A percentile compares a stretch with the other conserved stretches of the same genome.
Conservation (phyloP, 2,888 invertebrate species). For the Andrena fulva region DNA sequence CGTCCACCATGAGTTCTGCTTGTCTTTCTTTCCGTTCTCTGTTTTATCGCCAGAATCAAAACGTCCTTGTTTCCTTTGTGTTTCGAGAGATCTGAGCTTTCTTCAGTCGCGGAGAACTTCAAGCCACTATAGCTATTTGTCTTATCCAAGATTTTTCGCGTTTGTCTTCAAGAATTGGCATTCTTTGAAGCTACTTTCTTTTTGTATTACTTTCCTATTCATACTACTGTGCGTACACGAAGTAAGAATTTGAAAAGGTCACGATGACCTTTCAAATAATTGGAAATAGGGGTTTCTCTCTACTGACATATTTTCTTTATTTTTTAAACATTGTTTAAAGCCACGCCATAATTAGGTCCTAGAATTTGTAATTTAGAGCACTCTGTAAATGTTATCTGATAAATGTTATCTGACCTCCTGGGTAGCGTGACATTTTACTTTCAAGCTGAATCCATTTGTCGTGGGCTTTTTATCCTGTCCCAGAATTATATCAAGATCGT, state of each 20-base stretch:
- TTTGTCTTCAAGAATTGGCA: conserved; percentile 10
- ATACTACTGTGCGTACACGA: not conserved
- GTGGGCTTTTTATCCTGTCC: too few species aligned
- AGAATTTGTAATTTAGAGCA: too few species aligned
- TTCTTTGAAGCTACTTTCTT: not conserved
- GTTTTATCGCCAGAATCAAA: not conserved
- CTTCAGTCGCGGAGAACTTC: conserved; percentile 27
- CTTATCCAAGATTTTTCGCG: conserved; percentile 11
- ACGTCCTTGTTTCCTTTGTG: not conserved
- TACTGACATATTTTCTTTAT: too few species aligned
- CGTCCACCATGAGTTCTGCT: not conserved
- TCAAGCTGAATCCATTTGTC: too few species aligned
- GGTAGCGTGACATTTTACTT: too few species aligned
- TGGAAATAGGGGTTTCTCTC: not conserved
- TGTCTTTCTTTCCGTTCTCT: conserved; percentile 1
- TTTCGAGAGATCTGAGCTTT: conserved; percentile 1
- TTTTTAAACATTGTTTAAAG: too few species aligned
- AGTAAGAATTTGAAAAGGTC: not conserved
- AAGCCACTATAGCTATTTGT: conserved; percentile 22
- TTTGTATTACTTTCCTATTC: not conserved
- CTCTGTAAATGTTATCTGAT: too few species aligned
- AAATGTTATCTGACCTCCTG: too few species aligned
- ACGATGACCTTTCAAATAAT: not conserved
- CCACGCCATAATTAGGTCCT: too few species aligned
- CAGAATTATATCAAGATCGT: too few species aligned